A percentile compares a stretch with the other conserved stretches of the same genome.
phyloP scores from a whole-genome alignment of 2,113 vertebrate species.

The Alaudala cheleensis region DNA sequence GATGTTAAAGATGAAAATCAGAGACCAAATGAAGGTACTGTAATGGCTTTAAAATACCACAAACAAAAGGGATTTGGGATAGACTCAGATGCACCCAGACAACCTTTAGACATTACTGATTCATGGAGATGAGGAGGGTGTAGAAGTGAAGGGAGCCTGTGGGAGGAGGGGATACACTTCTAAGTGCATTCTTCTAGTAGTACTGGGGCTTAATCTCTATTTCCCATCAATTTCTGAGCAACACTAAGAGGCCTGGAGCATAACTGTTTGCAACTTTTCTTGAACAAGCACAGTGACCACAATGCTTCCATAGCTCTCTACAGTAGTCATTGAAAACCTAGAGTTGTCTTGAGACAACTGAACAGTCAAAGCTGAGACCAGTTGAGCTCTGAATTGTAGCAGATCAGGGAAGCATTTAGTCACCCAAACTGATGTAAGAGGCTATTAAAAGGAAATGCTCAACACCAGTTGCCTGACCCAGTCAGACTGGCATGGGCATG shows the following conservation, averaged over 20 bases:
- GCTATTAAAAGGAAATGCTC: neutral
- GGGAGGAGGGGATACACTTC: neutral
- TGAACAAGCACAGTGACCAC: neutral
- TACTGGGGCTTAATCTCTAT: neutral
- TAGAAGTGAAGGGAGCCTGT: neutral
- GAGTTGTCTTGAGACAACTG: neutral
- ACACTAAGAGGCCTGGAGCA: neutral
- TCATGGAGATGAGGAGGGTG: neutral
- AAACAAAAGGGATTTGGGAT: neutral
- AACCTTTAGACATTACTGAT: neutral
- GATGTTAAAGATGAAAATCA: conserved; percentile 83
- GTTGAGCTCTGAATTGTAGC: neutral
- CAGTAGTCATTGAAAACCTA: neutral
- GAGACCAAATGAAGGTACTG: conserved; percentile 84
- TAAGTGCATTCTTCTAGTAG: neutral
- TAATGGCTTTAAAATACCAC: neutral
- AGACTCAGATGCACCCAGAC: neutral
- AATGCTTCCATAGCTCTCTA: neutral
- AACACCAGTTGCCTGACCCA: neutral
- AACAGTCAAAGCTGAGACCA: neutral
- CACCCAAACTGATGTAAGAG: neutral
- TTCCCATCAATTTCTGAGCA: neutral
- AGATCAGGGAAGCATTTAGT: neutral
- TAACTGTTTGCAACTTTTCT: neutral
- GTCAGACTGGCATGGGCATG: neutral